Base-by-base conservation (phyloP, 2,113 vertebrate species). In the Taxidea taxus region DNA sequence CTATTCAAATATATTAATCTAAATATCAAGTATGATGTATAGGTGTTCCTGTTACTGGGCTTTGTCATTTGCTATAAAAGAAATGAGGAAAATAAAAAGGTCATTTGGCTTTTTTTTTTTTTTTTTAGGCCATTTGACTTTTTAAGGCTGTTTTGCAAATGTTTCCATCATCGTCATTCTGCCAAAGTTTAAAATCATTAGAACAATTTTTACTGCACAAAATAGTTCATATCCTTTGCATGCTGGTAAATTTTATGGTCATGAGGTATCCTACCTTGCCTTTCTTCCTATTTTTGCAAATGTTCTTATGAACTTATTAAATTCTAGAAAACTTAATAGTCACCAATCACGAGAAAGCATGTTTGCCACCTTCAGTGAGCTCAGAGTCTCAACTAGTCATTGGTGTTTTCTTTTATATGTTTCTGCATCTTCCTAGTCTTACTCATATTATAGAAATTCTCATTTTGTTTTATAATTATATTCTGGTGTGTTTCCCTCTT, bases 1-100 rank as follows among this genome's bases (percentile, higher is more conserved):
- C 18, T 4, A 72, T 95, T 97, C 62, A 91, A 44, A 91, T 72
- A 82, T 66, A 77, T 54, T 95, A 72, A 94, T 85, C 78, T 93
- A 62, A 85, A 86, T 78, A 91, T 96, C 34, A 68, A 44, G 34
- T 11, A 87, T 80, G 49, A 68, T 70, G 9, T 60, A 34, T 62
- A 75, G n/a, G 64, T 62, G 27, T 75, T 87, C 75, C 42, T 70
- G 56, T 87, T 75, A 88, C 2, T 58, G 29, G 27, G 2, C 4
- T 39, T 34, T 95, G n/a, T 60, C 39, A 92, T 85, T 80, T 97
- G 31, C 34, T 85, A 62, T 64, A 70, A 88, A 90, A 96, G 37
- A 95, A 97, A 84, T 34, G 4, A 92, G 23, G 7, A 34, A 1
- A 1, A 51, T 51, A 6, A 11, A 95, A 94, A 78, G 1, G 16